Percentiles rank a stretch among this genome's conserved stretches.
These are phyloP conservation scores for Ennomos erosarius DNA, from an alignment of 2,888 invertebrate species.

Conservation along the genomic window DNA sequence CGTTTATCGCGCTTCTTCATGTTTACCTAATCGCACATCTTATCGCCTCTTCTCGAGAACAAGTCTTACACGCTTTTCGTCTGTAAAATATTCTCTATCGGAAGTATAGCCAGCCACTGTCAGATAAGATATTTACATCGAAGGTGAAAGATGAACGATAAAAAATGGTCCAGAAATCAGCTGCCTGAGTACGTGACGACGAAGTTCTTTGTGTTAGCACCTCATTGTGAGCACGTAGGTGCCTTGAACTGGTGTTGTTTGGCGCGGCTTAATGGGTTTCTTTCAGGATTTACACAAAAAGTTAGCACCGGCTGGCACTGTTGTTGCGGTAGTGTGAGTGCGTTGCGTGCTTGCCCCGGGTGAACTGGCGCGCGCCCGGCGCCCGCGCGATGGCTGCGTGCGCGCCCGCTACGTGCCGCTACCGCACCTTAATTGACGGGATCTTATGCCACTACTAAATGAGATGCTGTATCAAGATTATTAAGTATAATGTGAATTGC, in stretches of 20 bases:
- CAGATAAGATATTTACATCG: constrained; percentile 75
- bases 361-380: constrained; percentile 59
- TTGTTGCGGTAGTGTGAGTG: constrained; percentile 44
- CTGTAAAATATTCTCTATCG: constrained; percentile 49
- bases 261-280: constrained; percentile 42
- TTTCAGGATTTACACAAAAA: constrained; percentile 63
- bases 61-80: constrained; percentile 37
- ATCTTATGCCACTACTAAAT: constrained; percentile 45
- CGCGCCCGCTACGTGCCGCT: constrained; percentile 44
- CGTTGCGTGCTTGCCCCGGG: constrained; percentile 54
- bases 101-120: constrained; percentile 52
- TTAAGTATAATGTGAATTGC: constrained; percentile 50
- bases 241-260: constrained; percentile 65
- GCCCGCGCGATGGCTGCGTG: constrained; percentile 45
- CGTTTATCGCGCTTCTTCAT: constrained; percentile 74
- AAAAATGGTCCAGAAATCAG: constrained; percentile 65
- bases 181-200: constrained; percentile 63
- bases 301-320: constrained; percentile 46
- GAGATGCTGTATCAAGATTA: constrained; percentile 54
- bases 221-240: constrained; percentile 67
- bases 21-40: constrained; percentile 51
- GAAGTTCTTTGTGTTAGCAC: constrained; percentile 72
- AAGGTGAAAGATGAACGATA: constrained; percentile 73
- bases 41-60: constrained; percentile 44
- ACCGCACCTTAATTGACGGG: constrained; percentile 68